Base-by-base conservation (phyloP, 2,888 invertebrate species). In the Oligia strigilis region DNA sequence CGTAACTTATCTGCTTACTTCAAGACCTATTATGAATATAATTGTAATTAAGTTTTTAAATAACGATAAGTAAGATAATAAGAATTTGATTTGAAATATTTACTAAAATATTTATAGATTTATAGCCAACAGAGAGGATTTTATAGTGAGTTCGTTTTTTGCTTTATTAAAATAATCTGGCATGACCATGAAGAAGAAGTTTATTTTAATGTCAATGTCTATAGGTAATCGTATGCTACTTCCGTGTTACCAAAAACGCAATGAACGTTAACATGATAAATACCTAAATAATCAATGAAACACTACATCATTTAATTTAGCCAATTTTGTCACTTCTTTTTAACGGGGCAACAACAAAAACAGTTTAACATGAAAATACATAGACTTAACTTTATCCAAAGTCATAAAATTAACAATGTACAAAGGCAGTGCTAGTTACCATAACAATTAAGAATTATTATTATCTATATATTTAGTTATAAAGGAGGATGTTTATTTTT, bases 231-330 rank as follows among this genome's bases (percentile, higher is more conserved):
- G 17, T 29, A 17, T 13, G 8, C 6, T 29, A 4, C 3, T 55
- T 36, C 29, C 81, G 36, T 55, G 29, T 55, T 55, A 60, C 2
- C 36, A 58, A 4, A 58, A 46, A 64, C 11, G 23, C 23, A 64
- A 40, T 29, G 36, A n/a, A 65, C 64, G 17, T 29, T 78, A 64
- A 29, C 17, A 29, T 55, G 14, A 76, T 55, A 29, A 40, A 76
- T 43, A 4, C 6, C 19, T 14, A 29, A 29, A 29, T 43, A 43
- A 43, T 65, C 0, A 11, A 65, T n/a, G n/a, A 6, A 67, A 14
- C 40, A 66, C 19, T 8, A 52, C 1, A 19, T 23, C 23, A 5
- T 23, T 58, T 58, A 14, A 52, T 52, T 71, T 70, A 36, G 14
- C 52, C 19, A 5, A 9, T 49, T 49, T 4, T 36, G 23, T 4